phyloP scores from a whole-genome alignment of 2,888 invertebrate species.

The Spicauda simplicius region DNA sequence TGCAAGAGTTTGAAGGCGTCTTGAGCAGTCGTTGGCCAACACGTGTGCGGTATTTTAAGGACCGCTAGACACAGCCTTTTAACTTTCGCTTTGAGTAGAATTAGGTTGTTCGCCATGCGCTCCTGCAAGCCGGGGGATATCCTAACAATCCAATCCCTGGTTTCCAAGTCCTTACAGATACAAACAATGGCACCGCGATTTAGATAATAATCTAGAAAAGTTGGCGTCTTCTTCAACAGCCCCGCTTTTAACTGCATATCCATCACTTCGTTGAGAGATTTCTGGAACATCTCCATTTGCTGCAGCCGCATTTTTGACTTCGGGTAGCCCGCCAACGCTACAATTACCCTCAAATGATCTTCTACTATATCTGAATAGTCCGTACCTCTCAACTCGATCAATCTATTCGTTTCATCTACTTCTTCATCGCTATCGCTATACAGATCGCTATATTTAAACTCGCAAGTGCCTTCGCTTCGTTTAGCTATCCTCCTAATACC shows the following conservation, averaged over 20 bases:
- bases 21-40: slow-evolving; percentile 68
- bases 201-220: slow-evolving; percentile 71
- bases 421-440: slow-evolving; percentile 66
- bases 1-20: slow-evolving; percentile 74
- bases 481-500: slow-evolving; percentile 33
- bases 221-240: slow-evolving; percentile 62
- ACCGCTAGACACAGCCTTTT: slow-evolving; percentile 71
- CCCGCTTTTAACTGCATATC: slow-evolving; percentile 73
- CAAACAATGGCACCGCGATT: slow-evolving; percentile 75
- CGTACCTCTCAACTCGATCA: slow-evolving; percentile 64
- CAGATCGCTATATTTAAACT: slow-evolving; percentile 65
- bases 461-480: slow-evolving; percentile 57
- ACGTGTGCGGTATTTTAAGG: slow-evolving; percentile 63
- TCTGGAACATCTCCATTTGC: slow-evolving; percentile 69
- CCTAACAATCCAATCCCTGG: slow-evolving; percentile 72
- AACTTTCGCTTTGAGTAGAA: slow-evolving; percentile 65
- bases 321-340: slow-evolving; percentile 71
- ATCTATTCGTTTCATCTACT: slow-evolving; percentile 66
- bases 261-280: slow-evolving; percentile 63
- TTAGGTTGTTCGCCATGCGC: slow-evolving; percentile 65
- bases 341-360: slow-evolving; percentile 64
- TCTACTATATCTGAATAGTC: slow-evolving; percentile 74
- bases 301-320: slow-evolving; percentile 69
- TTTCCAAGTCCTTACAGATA: slow-evolving; percentile 69
- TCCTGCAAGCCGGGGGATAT: slow-evolving; percentile 72